A percentile compares a stretch with the other conserved stretches of the same genome.
These are phyloP conservation scores for Myiopsitta monachus DNA, from an alignment of 2,113 vertebrate species.

Conservation along the genomic window DNA sequence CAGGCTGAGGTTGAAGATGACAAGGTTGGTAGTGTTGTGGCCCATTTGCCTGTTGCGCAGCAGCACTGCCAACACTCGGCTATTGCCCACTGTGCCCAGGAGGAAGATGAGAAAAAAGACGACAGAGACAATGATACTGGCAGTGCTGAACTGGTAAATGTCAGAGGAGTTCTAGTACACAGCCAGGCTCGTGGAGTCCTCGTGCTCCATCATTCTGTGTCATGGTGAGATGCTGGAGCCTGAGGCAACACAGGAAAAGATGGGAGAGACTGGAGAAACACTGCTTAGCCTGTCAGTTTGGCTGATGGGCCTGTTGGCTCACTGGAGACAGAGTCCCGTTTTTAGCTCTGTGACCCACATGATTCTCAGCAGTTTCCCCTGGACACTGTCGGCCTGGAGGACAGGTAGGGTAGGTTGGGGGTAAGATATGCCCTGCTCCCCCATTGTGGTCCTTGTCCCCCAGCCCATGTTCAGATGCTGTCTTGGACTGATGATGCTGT, in stretches of 20 bases:
- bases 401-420: background rate
- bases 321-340: background rate
- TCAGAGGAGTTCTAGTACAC: slow-evolving; percentile 77
- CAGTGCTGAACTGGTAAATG: slow-evolving; percentile 80
- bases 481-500: background rate
- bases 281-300: background rate
- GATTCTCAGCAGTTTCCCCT: background rate
- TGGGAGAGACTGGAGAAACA: background rate
- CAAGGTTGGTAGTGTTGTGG: slow-evolving; percentile 86
- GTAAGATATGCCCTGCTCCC: background rate
- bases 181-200: slow-evolving; percentile 75
- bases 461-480: background rate
- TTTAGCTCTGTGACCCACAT: background rate
- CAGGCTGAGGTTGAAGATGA: slow-evolving; percentile 88
- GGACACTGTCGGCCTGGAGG: background rate
- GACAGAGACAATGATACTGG: slow-evolving; percentile 83
- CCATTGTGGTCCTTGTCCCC: background rate
- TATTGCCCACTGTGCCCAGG: slow-evolving; percentile 85
- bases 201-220: slow-evolving; percentile 76
- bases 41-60: slow-evolving; percentile 81
- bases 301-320: background rate
- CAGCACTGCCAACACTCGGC: slow-evolving; percentile 84
- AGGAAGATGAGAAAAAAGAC: slow-evolving; percentile 89
- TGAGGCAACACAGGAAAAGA: background rate
- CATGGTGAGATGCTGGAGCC: background rate